phyloP scores from a whole-genome alignment of 1,140 invertebrate genomes.

The Oscheius sp. region DNA sequence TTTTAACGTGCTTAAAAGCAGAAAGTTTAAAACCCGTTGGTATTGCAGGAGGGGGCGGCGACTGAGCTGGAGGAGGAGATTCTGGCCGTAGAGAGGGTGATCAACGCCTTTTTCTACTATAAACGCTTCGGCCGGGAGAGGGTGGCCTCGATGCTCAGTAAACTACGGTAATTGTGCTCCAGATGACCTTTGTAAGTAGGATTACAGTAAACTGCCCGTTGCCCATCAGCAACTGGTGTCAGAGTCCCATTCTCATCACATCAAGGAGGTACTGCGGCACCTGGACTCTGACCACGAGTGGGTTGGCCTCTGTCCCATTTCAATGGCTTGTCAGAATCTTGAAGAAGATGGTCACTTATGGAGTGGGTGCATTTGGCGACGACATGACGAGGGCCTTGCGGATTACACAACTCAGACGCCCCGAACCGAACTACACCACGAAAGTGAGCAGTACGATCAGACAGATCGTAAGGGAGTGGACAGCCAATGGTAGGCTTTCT shows the following conservation, averaged over 20 bases:
- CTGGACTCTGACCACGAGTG: not conserved
- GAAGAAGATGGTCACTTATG: constrained; percentile 17
- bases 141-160: not conserved
- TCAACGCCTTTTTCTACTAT: constrained; percentile 27
- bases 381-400: constrained; percentile 1
- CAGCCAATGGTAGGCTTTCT: constrained; percentile 4
- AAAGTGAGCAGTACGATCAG: constrained; percentile 29
- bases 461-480: constrained; percentile 29
- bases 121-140: constrained; percentile 7
- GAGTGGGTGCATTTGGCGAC: constrained; percentile 5
- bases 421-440: constrained; percentile 11
- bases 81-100: constrained; percentile 8
- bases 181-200: not conserved
- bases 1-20: no score
- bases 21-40: no score
- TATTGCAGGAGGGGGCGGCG: not conserved
- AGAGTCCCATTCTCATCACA: not conserved
- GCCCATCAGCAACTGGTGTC: not conserved
- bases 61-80: constrained; percentile 10
- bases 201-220: constrained; percentile 5
- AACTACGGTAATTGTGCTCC: constrained; percentile 2
- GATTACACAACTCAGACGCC: constrained; percentile 18
- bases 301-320: not conserved
- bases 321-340: constrained; percentile 16
- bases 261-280: not conserved